Percentiles rank a stretch among this genome's conserved stretches.
phyloP scores from a whole-genome alignment of 2,113 vertebrate species.

The Paradisaea rubra region DNA sequence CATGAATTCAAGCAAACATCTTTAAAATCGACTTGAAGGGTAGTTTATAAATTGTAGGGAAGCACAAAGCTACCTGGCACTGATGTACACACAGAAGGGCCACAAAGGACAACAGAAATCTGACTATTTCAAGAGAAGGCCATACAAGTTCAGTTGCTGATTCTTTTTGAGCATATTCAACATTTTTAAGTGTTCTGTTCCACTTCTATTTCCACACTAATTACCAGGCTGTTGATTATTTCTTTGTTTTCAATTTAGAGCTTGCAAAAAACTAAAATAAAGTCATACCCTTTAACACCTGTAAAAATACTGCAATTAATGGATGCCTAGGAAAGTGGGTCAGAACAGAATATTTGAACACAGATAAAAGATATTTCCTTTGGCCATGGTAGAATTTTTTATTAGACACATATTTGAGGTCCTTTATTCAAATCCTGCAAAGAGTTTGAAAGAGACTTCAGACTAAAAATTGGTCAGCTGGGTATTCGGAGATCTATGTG shows the following conservation, averaged over 20 bases:
- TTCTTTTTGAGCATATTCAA: background rate
- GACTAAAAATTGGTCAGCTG: background rate
- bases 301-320: background rate
- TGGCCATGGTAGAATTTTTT: background rate
- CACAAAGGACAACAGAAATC: background rate
- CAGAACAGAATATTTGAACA: conserved; percentile 1
- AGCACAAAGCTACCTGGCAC: background rate
- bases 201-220: background rate
- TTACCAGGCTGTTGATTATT: background rate
- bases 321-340: background rate
- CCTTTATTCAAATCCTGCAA: background rate
- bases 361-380: conserved; percentile 6
- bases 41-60: background rate
- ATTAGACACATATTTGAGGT: background rate
- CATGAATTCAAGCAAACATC: background rate
- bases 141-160: background rate
- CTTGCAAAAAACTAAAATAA: background rate
- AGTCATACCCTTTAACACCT: background rate
- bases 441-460: background rate
- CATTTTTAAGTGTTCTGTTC: background rate
- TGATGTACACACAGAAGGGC: background rate
- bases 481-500: background rate
- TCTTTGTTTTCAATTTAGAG: background rate
- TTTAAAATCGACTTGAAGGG: background rate
- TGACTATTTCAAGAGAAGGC: background rate